phyloP scores from a whole-genome alignment of 2,113 vertebrate species.

The Atlantisia rogersi region DNA sequence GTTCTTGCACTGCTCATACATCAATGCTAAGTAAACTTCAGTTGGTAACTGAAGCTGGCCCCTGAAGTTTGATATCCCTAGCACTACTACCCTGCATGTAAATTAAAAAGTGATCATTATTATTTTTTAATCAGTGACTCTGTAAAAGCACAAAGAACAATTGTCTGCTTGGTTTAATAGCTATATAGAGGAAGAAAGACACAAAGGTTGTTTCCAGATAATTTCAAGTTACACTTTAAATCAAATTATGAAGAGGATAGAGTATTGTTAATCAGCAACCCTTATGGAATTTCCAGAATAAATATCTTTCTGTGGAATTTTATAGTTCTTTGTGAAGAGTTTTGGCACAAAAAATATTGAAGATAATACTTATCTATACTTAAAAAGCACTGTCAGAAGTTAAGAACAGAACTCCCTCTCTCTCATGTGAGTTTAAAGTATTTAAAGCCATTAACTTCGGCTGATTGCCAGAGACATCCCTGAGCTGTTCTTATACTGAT shows the following conservation, averaged over 20 bases:
- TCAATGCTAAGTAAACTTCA: constrained; percentile 61
- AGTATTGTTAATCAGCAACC: not conserved
- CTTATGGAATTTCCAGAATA: constrained; percentile 18
- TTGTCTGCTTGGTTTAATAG: constrained; percentile 10
- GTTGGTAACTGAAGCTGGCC: constrained; percentile 41
- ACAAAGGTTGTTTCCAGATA: not conserved
- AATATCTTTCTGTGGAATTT: not conserved
- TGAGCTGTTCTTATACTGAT: not conserved
- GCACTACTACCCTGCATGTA: not conserved
- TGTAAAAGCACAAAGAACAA: constrained; percentile 40
- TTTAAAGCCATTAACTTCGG: not conserved
- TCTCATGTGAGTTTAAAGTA: not conserved
- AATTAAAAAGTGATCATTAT: constrained; percentile 46
- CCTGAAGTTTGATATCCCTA: constrained; percentile 47
- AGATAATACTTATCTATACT: not conserved
- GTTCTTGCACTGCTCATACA: not conserved
- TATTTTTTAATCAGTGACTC: constrained; percentile 50
- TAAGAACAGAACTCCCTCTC: not conserved
- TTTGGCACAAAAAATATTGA: not conserved
- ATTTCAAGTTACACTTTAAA: constrained; percentile 28
- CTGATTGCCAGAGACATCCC: not conserved
- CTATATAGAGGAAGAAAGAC: not conserved
- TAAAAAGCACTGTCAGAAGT: not conserved
- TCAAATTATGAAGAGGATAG: constrained; percentile 2
- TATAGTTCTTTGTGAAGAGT: not conserved